Base-by-base conservation (phyloP, 1,140 invertebrate species). In the Calosoma granatense region DNA sequence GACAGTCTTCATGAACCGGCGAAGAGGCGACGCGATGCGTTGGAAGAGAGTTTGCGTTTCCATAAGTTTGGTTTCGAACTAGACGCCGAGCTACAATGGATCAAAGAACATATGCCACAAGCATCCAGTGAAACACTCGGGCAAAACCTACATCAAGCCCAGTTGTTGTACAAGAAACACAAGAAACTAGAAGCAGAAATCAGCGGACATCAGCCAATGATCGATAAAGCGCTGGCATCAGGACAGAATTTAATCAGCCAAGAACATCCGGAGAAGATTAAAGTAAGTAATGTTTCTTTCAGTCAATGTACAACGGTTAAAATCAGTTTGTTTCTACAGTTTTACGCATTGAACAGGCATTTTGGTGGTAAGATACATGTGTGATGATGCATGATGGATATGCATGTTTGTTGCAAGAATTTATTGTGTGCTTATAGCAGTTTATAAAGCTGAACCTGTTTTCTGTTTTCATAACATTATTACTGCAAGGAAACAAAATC, bases 51-150 rank as follows among this genome's bases (percentile, higher is more conserved):
- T 52, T 70, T 79, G 54, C 81, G 87, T 58, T 89, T 90, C 67
- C 93, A 97, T 70, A 94, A 97, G 71, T 96, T 97, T 74, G 86
- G 86, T 20, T 97, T 97, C 69, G 92, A 97, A 70, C 78, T 96
- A 26, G 90, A 96, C 57, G 86, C 86, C 0, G 94, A 98, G 72
- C 76, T 96, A 63, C 92, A 95, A 68, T 99, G 95, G 95, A 94
- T 98, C 55, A 85, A 86, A 26, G 96, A 98, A 70, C 88, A 94
- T 61, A 68, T 88, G 55, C 86, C 88, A 2, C 79, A 87, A 2
- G 92, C 90, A 1, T 80, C 82, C 0, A 90, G 91, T 1, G 83
- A 85, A 1, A 82, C 78, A 3, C 69, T 87, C 2, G 88, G 88
- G 0, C 80, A 86, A 54, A 94, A 91, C 73, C 74, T 98, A 23